Base-by-base conservation (phyloP, 1,140 invertebrate genomes). In the Drosophila aff. region DNA sequence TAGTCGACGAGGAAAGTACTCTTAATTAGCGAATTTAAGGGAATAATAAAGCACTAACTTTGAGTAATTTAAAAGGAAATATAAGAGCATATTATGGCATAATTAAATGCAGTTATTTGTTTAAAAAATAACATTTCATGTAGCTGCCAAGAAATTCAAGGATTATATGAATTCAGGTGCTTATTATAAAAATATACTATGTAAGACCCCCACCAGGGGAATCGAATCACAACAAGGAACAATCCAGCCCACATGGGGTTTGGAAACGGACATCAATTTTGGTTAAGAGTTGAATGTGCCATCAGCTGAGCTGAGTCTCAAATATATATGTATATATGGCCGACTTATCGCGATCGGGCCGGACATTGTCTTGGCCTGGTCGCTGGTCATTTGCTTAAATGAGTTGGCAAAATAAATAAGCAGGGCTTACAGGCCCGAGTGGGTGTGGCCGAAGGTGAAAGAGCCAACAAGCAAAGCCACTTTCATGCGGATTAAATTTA, bases 311-410 rank as follows among this genome's bases (percentile, higher is more conserved):
- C 38, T 2, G 16, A 21, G 53, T 43, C 38, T n/a, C 11, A n/a
- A 23, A 36, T 52, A 46, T 28, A n/a, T 66, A 46, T 28, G 15
- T 66, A 52, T 40, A 63, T 40, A 63, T 40, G 44, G 50, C 38
- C 55, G 53, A 60, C 62, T 89, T 84, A 89, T 87, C 85, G 77
- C 81, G 81, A 87, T 89, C 73, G 62, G 55, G 59, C 43, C 52
- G 66, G 65, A 50, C 79, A 61, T 50, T 72, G 82, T 86, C 73
- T 78, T 87, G 83, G 82, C 79, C 83, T 66, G 80, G 84, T 79
- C 77, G 89, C 83, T 66, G 80, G 84, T 81, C 73, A 87, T 89
- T 87, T 87, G 84, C 84, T 65, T 68, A 87, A 87, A 89, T 87
- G 84, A 87, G 84, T 89, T 87, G 84, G 84, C 84, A 89, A 74